These are phyloP conservation scores for Atractosteus spatula DNA, from an alignment of 2,113 vertebrate species.

Conservation along the genomic window DNA sequence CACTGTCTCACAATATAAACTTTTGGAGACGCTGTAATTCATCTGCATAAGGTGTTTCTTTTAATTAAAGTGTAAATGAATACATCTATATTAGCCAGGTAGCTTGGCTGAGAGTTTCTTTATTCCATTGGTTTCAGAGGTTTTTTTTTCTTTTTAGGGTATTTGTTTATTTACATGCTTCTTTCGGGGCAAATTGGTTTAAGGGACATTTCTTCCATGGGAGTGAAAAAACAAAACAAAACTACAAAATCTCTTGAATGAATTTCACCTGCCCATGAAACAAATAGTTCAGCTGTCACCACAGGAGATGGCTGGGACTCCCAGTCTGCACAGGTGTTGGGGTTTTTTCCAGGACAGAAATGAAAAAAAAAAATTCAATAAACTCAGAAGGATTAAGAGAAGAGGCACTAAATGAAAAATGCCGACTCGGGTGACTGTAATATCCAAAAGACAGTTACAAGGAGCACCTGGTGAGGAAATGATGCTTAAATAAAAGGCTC, in stretches of 20 bases:
- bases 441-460: constrained; percentile 53
- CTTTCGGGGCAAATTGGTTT: neutral
- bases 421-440: constrained; percentile 66
- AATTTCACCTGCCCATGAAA: constrained; percentile 44
- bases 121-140: too few species aligned
- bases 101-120: too few species aligned
- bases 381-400: constrained; percentile 52
- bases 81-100: too few species aligned
- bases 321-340: constrained; percentile 60
- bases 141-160: too few species aligned
- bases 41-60: too few species aligned
- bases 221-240: neutral
- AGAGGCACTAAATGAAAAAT: constrained; percentile 51
- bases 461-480: constrained; percentile 67
- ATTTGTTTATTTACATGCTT: neutral
- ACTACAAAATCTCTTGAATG: constrained; percentile 13
- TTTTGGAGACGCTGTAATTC: too few species aligned
- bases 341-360: constrained; percentile 59
- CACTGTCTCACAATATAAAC: too few species aligned
- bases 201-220: neutral
- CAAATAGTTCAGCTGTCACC: constrained; percentile 56
- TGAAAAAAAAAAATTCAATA: constrained; percentile 66
- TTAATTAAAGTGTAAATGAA: too few species aligned
- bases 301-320: constrained; percentile 40
- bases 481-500: constrained; percentile 63